phyloP scores from a whole-genome alignment of 2,888 invertebrate genomes.

The Atethmia centrago region DNA sequence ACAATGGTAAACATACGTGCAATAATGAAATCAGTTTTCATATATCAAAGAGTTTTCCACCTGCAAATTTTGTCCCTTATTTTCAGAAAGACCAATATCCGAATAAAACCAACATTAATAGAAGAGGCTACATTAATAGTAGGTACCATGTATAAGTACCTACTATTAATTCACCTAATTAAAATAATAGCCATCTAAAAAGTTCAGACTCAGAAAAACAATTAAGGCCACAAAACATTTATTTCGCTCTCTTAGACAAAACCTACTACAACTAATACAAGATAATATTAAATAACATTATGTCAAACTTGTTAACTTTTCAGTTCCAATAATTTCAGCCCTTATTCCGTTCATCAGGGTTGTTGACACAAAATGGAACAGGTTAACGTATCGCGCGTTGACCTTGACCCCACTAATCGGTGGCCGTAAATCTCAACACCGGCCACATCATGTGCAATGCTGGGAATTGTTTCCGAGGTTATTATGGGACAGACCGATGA shows the following conservation, averaged over 20 bases:
- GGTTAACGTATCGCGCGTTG: constrained; percentile 54
- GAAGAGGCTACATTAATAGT: too few relatives aligned
- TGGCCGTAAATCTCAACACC: constrained; percentile 64
- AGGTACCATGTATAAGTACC: too few relatives aligned
- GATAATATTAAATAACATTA: neutral
- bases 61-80: neutral
- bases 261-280: neutral
- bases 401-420: constrained; percentile 64
- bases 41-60: constrained; percentile 2
- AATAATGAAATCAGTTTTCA: constrained; percentile 19
- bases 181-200: neutral
- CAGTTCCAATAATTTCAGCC: constrained; percentile 18
- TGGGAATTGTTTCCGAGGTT: constrained; percentile 40
- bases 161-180: neutral
- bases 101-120: neutral
- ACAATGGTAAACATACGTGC: constrained; percentile 10
- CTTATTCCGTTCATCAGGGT: constrained; percentile 28
- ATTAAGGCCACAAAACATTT: neutral
- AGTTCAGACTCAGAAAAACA: neutral
- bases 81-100: neutral
- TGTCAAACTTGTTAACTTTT: constrained; percentile 1
- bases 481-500: constrained; percentile 9
- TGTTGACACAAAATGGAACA: constrained; percentile 59
- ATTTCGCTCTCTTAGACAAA: too few relatives aligned
- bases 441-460: constrained; percentile 46